Evolutionary conservation across 2,113 vertebrate species (phyloP).

Genomic region (Pipra filicauda): DNA sequence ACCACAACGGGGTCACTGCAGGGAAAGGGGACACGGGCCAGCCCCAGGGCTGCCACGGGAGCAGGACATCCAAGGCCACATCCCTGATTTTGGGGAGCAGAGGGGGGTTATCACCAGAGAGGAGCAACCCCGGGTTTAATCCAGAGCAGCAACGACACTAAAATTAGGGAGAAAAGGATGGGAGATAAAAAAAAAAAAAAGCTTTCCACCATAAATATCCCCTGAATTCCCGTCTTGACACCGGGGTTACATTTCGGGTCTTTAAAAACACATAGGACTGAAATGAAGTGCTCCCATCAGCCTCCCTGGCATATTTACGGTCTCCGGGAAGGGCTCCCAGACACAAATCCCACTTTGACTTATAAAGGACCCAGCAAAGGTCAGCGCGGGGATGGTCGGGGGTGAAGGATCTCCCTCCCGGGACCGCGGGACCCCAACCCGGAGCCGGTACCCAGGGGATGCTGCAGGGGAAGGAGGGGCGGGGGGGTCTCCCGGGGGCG

Average conservation of each 20-base stretch:
- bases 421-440: background rate
- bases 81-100: accelerated
- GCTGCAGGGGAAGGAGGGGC: background rate
- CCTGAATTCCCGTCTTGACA: background rate
- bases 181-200: background rate
- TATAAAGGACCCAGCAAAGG: background rate
- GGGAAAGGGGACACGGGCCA: accelerated
- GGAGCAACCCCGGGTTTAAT: accelerated
- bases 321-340: background rate
- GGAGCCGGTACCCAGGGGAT: background rate
- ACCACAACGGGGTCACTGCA: accelerated
- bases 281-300: conserved; percentile 25
- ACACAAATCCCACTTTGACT: conserved; percentile 28
- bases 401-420: background rate
- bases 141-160: background rate
- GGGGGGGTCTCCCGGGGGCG: background rate
- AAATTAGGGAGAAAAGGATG: background rate
- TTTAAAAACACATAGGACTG: conserved; percentile 52
- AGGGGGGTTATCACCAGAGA: background rate
- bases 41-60: background rate
- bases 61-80: background rate
- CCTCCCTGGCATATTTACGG: conserved; percentile 55
- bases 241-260: background rate
- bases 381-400: background rate
- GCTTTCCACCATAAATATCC: conserved; percentile 31